Base-by-base conservation (phyloP, 2,888 invertebrate genomes). In the Brassicogethes aeneus region DNA sequence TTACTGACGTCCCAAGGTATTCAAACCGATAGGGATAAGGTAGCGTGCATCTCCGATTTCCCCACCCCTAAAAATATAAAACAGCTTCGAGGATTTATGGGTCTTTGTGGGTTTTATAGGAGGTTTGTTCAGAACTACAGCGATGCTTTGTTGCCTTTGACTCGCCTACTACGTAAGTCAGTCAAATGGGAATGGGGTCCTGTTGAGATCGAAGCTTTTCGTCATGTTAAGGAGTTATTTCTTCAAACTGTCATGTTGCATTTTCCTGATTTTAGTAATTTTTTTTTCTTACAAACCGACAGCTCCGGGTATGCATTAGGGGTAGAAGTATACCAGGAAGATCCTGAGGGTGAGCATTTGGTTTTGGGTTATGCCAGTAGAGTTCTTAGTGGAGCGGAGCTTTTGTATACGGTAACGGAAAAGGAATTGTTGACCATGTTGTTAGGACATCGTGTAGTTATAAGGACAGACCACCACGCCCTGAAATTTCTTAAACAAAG, bases 1-100 rank as follows among this genome's bases (percentile, higher is more conserved):
- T 35, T 50, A 8, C 15, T 54, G 1, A 34, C 47, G 0, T 2
- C 40, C 1, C 17, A 44, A 2, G 53, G 53, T 1, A 43, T 53
- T 3, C 13, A 12, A 2, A 48, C 50, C 0, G 52, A 55, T 13
- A 44, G 47, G 0, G 37, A 40, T 1, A 53, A 52, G 30, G 36
- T 49, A 0, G 14, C 15, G 1, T 40, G 44, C 3, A 45, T 45
- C 15, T 37, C 16, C 16, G 15, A 41, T 8, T 46, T 46, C 17
- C 46, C 43, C 12, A 30, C 16, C 5, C 46, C 43, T 5, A 3
- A 30, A n/a, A 43, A 3, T 8, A 12, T 17, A 12, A 46, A 38
- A 41, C 39, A 46, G 8, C 15, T 44, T 2, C 16, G 39, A 3
- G 41, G 31, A 2, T 44, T 44, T 36, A 7, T 44, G 14, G 46